Evolutionary conservation across 37 sponge, comb jelly and placozoan species (phyloP), one percentile per base, ranked within the genome.

Genomic region (Crambe crambe): DNA sequence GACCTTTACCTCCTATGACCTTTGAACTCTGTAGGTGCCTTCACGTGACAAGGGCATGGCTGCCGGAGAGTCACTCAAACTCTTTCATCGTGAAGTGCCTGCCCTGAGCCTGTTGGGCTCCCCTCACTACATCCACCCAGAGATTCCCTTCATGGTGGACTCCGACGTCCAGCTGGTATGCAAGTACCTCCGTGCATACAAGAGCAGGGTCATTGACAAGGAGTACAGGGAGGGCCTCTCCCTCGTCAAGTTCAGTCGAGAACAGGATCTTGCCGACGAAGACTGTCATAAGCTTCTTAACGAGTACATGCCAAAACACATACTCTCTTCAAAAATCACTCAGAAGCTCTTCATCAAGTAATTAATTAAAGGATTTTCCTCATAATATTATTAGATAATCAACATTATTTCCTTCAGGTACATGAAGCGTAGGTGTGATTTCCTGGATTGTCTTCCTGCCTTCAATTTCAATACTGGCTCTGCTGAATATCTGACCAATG

Each of bases 341-440:
- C 91, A 90, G 61, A 60, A 35, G 47, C 86, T 94, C 2, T 94
- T 94, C 42, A 77, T 94, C 70, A 90, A 58, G 95, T 94, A 76
- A 73, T 20, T 0, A 63, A 57, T 32, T 21, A 31, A n/a, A n/a
- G n/a, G n/a, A n/a, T n/a, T n/a, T n/a, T n/a, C n/a, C n/a, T n/a
- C n/a, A n/a, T n/a, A n/a, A n/a, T n/a, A n/a, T 25, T 25, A 23
- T 63, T n/a, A n/a, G n/a, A n/a, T n/a, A n/a, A n/a, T n/a, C n/a
- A n/a, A n/a, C n/a, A n/a, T n/a, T n/a, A 54, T 54, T 12, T 20
- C 25, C 63, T 37, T 68, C 59, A 91, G 92, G 68, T 91, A 95
- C 68, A 95, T 91, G 92, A 80, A 86, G 6, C 85, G 91, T 54
- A 62, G 92, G 8, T 95, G 95, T 77, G 42, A 37, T 0, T 89